Percentiles rank a stretch among this genome's conserved stretches.
Conservation (phyloP, 2,888 invertebrate species). For the Cerceris rybyensis region DNA sequence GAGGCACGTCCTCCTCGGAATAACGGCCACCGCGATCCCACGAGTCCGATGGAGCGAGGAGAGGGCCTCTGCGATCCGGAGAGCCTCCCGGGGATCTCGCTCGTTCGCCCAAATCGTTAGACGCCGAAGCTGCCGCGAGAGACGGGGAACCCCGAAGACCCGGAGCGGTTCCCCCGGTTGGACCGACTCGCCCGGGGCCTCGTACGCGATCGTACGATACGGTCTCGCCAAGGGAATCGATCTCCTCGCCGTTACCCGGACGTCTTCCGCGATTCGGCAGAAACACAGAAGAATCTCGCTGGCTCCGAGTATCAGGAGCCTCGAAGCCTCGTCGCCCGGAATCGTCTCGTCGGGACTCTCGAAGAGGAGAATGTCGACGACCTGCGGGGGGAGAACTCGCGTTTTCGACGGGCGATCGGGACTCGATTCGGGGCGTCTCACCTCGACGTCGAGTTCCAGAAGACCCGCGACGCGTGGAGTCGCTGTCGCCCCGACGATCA, state of each 20-base stretch:
- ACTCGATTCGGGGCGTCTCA: background rate
- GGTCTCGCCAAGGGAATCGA: no score
- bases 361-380: slow-evolving; percentile 62
- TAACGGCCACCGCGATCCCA: slow-evolving; percentile 73
- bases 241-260: no score
- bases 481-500: slow-evolving; percentile 40
- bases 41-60: slow-evolving; percentile 80
- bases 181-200: no score
- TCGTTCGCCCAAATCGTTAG: no score
- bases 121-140: slow-evolving; percentile 71
- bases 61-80: slow-evolving; percentile 48
- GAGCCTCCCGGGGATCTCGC: slow-evolving; percentile 38
- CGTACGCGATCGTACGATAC: no score
- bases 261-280: no score
- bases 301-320: no score
- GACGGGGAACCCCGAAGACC: slow-evolving; percentile 68
- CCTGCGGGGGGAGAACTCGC: slow-evolving; percentile 3
- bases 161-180: slow-evolving; percentile 30
- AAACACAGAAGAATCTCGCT: no score
- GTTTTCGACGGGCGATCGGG: background rate
- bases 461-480: background rate
- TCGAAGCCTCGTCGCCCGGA: no score
- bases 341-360: no score
- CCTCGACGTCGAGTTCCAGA: background rate
- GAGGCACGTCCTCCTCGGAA: slow-evolving; percentile 45